A percentile compares a stretch with the other conserved stretches of the same genome.
Conservation (phyloP, 2,113 vertebrate genomes). For the Pimephales promelas region DNA sequence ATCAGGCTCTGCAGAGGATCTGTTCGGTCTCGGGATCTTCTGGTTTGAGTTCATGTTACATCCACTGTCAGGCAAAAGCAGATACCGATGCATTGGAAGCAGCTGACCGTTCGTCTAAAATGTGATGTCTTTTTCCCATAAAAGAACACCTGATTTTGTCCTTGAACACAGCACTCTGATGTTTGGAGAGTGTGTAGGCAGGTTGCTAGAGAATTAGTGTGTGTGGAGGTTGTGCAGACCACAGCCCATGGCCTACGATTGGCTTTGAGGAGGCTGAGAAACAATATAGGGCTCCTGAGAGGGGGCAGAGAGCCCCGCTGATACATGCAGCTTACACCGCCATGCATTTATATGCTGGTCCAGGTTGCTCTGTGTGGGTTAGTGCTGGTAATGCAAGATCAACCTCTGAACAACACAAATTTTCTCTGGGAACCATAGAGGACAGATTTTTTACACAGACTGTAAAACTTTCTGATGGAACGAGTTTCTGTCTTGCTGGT, state of each 20-base stretch:
- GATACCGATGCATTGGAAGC: neutral
- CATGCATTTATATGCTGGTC: slow-evolving; percentile 19
- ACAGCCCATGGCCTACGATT: slow-evolving; percentile 35
- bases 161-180: neutral
- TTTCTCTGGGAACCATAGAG: neutral
- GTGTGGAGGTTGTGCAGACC: slow-evolving; percentile 24
- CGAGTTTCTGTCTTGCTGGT: neutral
- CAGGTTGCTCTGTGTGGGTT: slow-evolving; percentile 2
- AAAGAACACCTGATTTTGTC: neutral
- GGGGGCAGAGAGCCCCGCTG: neutral
- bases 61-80: slow-evolving; percentile 31
- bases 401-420: neutral
- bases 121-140: neutral
- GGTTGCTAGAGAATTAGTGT: slow-evolving; percentile 6
- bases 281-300: slow-evolving; percentile 39
- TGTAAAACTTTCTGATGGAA: neutral
- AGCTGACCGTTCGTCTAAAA: neutral
- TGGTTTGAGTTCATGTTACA: slow-evolving; percentile 38
- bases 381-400: slow-evolving; percentile 1
- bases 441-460: neutral
- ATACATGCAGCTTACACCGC: slow-evolving; percentile 10
- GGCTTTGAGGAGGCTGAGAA: slow-evolving; percentile 43
- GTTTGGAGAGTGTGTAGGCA: slow-evolving; percentile 19
- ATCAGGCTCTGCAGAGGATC: slow-evolving; percentile 38
- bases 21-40: neutral